A percentile compares a stretch with the other conserved stretches of the same genome.
Conservation (phyloP, 2,113 vertebrate genomes). For the Esox niger region DNA sequence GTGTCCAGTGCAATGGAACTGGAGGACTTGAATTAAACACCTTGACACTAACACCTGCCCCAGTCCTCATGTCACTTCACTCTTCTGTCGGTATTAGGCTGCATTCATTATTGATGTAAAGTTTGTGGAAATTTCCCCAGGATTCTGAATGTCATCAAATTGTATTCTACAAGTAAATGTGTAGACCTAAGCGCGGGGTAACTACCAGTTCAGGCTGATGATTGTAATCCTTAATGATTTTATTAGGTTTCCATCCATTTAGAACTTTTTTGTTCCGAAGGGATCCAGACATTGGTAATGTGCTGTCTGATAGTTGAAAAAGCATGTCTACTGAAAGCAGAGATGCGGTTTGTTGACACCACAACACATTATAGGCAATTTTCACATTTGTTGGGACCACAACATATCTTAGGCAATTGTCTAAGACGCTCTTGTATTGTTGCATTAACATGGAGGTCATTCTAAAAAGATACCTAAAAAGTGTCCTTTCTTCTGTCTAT, state of each 20-base stretch:
- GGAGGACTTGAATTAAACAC: constrained; percentile 10
- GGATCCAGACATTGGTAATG: constrained; percentile 49
- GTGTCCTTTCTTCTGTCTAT: constrained; percentile 21
- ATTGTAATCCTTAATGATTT: constrained; percentile 45
- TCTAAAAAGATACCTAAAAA: no score
- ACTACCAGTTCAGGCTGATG: constrained; percentile 25
- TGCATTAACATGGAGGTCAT: no score
- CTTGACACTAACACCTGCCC: not conserved
- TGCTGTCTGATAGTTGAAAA: no score
- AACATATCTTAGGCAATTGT: no score
- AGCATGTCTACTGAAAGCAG: no score
- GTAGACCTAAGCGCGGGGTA: constrained; percentile 36
- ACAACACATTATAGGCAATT: no score
- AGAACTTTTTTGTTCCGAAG: constrained; percentile 39
- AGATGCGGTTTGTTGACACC: no score
- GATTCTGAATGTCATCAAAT: not conserved
- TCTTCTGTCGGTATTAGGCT: not conserved
- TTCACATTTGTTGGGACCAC: no score
- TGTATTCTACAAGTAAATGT: constrained; percentile 16
- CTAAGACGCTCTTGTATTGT: no score
- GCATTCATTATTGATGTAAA: not conserved
- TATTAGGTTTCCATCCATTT: constrained; percentile 48
- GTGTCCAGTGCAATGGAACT: constrained; percentile 9
- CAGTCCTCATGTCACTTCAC: not conserved
- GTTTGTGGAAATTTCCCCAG: not conserved